A percentile compares a stretch with the other conserved stretches of the same genome.
Conservation (phyloP, 2,113 vertebrate genomes). For the Anseranas semipalmata region DNA sequence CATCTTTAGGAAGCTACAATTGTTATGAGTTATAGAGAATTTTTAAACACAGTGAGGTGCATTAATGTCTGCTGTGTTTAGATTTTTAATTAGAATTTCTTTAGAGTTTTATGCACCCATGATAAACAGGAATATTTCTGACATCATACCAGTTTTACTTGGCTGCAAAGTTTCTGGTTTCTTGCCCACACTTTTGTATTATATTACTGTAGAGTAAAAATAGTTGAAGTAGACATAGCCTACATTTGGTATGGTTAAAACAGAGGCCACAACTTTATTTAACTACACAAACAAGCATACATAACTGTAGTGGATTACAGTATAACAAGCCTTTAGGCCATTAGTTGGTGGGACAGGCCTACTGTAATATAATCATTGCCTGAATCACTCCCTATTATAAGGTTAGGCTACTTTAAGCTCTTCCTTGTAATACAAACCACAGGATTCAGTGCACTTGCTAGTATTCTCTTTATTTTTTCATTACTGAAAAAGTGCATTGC, state of each 20-base stretch:
- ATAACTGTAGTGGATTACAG: constrained; percentile 1
- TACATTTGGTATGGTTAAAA: constrained; percentile 35
- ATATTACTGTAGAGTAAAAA: constrained; percentile 15
- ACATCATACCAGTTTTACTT: not conserved
- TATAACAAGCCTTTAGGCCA: constrained; percentile 14
- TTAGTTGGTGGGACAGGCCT: not conserved
- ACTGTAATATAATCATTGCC: not conserved
- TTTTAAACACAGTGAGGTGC: not conserved
- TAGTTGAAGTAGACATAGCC: not conserved
- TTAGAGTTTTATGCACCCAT: not conserved
- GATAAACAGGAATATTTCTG: constrained; percentile 27
- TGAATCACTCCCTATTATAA: not conserved
- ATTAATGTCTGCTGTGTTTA: not conserved
- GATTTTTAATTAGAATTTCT: constrained; percentile 2
- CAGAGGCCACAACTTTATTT: constrained; percentile 7
- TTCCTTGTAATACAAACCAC: constrained; percentile 19
- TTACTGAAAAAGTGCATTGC: not conserved
- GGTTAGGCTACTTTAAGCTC: constrained; percentile 3
- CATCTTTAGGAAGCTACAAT: not conserved
- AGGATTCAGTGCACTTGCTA: constrained; percentile 1
- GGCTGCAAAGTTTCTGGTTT: constrained; percentile 29
- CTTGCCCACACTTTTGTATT: constrained; percentile 7
- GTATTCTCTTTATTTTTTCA: not conserved
- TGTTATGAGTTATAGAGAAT: not conserved
- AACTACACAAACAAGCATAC: constrained; percentile 8